Percentiles rank a stretch among this genome's conserved stretches.
Conservation (phyloP, 2,113 vertebrate species). For the Donacobius atricapilla region DNA sequence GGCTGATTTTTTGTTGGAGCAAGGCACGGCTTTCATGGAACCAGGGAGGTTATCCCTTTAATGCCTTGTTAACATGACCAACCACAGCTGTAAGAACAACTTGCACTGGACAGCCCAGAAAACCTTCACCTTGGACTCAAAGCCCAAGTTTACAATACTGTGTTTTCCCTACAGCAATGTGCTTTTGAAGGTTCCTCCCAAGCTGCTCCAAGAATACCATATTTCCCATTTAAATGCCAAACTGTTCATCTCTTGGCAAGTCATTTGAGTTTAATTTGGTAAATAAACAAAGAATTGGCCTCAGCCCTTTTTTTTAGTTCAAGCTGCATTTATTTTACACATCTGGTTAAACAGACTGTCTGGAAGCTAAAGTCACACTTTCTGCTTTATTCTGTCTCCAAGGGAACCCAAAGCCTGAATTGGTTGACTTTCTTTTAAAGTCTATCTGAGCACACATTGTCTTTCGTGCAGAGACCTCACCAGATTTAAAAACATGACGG, state of each 20-base stretch:
- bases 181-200: background rate
- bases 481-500: background rate
- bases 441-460: background rate
- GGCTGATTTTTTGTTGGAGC: background rate
- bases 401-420: background rate
- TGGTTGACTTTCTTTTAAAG: background rate
- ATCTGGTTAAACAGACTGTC: constrained; percentile 33
- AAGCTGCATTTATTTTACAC: constrained; percentile 14
- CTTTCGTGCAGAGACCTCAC: background rate
- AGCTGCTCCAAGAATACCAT: background rate
- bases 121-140: background rate
- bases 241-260: constrained; percentile 4
- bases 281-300: constrained; percentile 27
- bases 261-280: background rate
- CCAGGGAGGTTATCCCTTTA: background rate
- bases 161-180: background rate
- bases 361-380: background rate
- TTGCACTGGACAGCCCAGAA: background rate
- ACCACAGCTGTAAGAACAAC: background rate
- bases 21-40: background rate
- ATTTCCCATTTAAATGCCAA: background rate
- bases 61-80: background rate
- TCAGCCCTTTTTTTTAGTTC: background rate
- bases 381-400: background rate
- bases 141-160: background rate